Evolutionary conservation across 2,797 vertebrate genomes (phyloP), one percentile per base, ranked within the genome.

Genomic region (Sitta carolinensis): DNA sequence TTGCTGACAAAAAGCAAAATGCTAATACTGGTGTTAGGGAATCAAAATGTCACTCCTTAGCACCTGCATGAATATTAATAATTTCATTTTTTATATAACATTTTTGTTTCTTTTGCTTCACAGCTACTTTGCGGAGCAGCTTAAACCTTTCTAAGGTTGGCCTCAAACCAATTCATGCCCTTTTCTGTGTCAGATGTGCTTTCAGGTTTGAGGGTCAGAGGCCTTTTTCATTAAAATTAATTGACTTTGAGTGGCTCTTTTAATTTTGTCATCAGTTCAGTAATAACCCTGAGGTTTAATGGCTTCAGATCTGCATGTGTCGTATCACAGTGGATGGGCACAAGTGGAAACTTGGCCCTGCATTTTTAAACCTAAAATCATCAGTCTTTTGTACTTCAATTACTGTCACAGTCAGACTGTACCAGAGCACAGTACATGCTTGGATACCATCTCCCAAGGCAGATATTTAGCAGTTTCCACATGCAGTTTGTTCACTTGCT

Each of bases 1-100:
- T 93, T 96, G 95, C 95, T 96, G 96, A 96, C 96, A 96, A 94
- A 96, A 96, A 89, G 94, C 90, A 95, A 96, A 95, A 97, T 95
- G 95, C 85, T 95, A 96, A 96, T 89, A 93, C 67, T 55, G 61
- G 89, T 93, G 87, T 95, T 91, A 90, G 30, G 83, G 78, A 96
- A 94, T 91, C 94, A 94, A 90, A 96, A 96, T 95, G 95, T 93
- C 94, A 96, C 78, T 96, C 52, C 70, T 87, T 89, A 89, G 68
- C 83, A 94, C 74, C 80, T 61, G 67, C 77, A 94, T 91, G 61
- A 94, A 95, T 96, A 94, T 89, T 93, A 93, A 91, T 80, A 11
- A 87, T 19, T 64, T 89, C 8, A 42, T 48, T 90, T 95, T 95
- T 96, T 90, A 94, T 26, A 36, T 75, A 74, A 93, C 72, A 62